Conservation (phyloP, 2,888 invertebrate species). For the Cremastinae sp. region DNA sequence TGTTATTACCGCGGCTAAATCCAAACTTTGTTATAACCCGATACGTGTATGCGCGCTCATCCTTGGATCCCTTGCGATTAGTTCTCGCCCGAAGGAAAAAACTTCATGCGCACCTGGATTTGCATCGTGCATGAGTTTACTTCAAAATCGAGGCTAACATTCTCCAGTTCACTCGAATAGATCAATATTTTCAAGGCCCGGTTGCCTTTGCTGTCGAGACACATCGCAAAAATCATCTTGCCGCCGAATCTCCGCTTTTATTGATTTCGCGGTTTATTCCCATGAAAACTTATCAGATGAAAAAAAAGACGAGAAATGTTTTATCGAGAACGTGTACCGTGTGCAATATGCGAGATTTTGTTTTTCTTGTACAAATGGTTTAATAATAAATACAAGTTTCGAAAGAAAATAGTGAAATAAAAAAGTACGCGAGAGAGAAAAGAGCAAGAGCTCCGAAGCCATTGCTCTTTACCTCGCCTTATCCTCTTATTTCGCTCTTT, state of each 20-base stretch:
- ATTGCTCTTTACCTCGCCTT: constrained; percentile 20
- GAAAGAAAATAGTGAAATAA: background rate
- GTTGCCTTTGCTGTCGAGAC: no score
- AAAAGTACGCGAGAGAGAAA: background rate
- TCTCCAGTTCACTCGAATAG: no score
- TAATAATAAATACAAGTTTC: background rate
- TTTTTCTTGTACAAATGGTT: background rate
- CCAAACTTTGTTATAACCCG: constrained; percentile 37
- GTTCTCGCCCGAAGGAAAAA: constrained; percentile 17
- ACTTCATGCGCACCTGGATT: no score
- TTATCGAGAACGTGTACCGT: no score
- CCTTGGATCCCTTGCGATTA: constrained; percentile 36
- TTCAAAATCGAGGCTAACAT: no score
- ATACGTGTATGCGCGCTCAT: constrained; percentile 26
- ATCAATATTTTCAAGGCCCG: no score
- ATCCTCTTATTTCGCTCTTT: constrained; percentile 42
- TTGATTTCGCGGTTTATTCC: no score
- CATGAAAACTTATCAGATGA: background rate
- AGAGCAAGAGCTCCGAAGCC: constrained; percentile 11
- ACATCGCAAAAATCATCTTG: no score
- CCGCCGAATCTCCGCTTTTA: no score
- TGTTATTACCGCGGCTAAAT: constrained; percentile 27
- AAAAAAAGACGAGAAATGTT: background rate
- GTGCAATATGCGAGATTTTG: no score
- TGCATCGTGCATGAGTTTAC: no score